Base-by-base conservation (phyloP, 2,888 invertebrate genomes). In the Nebria salina region DNA sequence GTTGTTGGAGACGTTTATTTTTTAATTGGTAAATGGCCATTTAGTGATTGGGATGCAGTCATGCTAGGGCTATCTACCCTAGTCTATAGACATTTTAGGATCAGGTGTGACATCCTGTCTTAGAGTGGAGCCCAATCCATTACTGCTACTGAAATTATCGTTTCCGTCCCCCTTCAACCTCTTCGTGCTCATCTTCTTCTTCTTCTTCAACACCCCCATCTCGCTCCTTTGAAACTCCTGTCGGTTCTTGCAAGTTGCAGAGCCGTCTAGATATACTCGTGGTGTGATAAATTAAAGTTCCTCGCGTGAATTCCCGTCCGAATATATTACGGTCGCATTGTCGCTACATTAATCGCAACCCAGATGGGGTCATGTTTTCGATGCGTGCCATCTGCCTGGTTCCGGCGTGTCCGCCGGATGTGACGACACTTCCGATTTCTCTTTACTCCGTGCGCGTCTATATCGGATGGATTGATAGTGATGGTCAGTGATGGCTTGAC, bases 321-420 rank as follows among this genome's bases (percentile, higher is more conserved):
- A 86, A 86, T 86, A 86, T 86, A 86, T 86, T 86, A 86, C 85
- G 83, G 83, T 84, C 84, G 85, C 84, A 85, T 85, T 86, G 86
- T 86, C 85, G 86, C 85, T 85, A 85, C 86, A 86, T 86, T 86
- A 86, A 86, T 86, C 85, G 83, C 84, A 83, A 83, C 84, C 84
- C 85, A 70, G 70, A 70, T 70, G 70, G 70, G 54, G 70, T 70
- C 70, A 70, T 70, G 70, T 70, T 70, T 70, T 70, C 70, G 70
- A 70, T 70, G 70, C 70, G 70, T 70, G 70, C 70, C 70, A 70
- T 70, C 70, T 70, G 70, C 26, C 25, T 20, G 15, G 15, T 66
- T 66, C 66, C 66, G 66, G 15, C n/a, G 25, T 66, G 66, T 34
- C 34, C 54, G 25, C 70, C 70, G 70, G 70, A 70, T 26, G 70